phyloP scores from a whole-genome alignment of 2,888 invertebrate genomes.

The Ornithoptera priamus region DNA sequence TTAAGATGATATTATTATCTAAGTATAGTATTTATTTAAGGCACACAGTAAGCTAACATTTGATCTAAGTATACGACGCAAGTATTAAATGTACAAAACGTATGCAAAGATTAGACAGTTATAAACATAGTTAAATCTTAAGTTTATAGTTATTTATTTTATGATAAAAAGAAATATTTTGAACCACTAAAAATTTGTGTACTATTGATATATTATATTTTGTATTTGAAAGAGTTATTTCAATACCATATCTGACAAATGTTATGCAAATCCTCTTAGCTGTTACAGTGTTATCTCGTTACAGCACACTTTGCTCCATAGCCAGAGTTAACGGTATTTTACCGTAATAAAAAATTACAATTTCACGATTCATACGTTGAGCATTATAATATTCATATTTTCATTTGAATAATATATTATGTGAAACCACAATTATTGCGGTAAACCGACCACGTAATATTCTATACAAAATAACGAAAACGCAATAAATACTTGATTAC shows the following conservation, averaged over 20 bases:
- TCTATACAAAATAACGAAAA: background rate
- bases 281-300: background rate
- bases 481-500: background rate
- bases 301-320: background rate
- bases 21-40: too few species aligned
- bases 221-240: background rate
- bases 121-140: too few species aligned
- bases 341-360: background rate
- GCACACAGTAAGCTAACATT: too few species aligned
- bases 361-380: background rate
- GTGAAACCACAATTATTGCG: background rate
- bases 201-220: background rate
- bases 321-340: background rate
- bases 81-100: too few species aligned
- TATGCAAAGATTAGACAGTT: too few species aligned
- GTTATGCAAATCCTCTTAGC: constrained; percentile 5
- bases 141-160: too few species aligned
- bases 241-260: background rate
- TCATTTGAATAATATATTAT: background rate
- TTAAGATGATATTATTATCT: too few species aligned
- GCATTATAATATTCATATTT: background rate
- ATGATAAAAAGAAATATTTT: too few species aligned
- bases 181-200: background rate
- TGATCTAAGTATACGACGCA: too few species aligned
- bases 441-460: background rate